A percentile compares a stretch with the other conserved stretches of the same genome.
phyloP scores from a whole-genome alignment of 1,140 invertebrate genomes.

The Microplitis demolitor region DNA sequence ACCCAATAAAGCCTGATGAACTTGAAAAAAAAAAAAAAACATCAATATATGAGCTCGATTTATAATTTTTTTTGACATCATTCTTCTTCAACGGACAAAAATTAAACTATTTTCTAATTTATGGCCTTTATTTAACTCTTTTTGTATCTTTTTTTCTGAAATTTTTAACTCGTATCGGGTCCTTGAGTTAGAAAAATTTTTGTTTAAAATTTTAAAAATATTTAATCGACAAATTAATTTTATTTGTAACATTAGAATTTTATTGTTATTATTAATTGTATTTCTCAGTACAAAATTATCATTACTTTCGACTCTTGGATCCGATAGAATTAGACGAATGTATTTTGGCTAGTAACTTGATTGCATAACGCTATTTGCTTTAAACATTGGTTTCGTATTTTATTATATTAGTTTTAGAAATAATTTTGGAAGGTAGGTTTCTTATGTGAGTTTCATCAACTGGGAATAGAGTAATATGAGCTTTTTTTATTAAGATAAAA shows the following conservation, averaged over 20 bases:
- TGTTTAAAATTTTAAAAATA: too few relatives aligned
- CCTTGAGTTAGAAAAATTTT: too few relatives aligned
- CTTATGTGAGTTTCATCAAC: slow-evolving; percentile 45
- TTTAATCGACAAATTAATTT: not conserved
- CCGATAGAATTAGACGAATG: slow-evolving; percentile 56
- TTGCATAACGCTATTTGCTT: slow-evolving; percentile 63
- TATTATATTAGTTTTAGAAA: slow-evolving; percentile 59
- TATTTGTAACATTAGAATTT: too few relatives aligned
- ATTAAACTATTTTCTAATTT: too few relatives aligned
- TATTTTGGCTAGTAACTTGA: slow-evolving; percentile 61
- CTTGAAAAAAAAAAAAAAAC: too few relatives aligned
- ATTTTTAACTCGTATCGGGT: too few relatives aligned
- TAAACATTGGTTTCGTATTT: slow-evolving; percentile 58
- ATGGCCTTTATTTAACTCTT: too few relatives aligned
- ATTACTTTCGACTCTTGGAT: slow-evolving; percentile 41
- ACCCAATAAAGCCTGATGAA: too few relatives aligned
- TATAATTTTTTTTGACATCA: too few relatives aligned
- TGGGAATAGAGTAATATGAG: slow-evolving; percentile 41
- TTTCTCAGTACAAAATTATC: not conserved
- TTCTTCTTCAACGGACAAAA: too few relatives aligned
- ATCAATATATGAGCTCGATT: too few relatives aligned
- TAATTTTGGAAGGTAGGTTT: slow-evolving; percentile 54
- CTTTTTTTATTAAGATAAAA: slow-evolving; percentile 20
- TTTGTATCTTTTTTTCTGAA: too few relatives aligned
- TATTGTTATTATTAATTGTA: not conserved